Percentiles rank a stretch among this genome's conserved stretches.
Conservation (phyloP, 92 coral and sea anemone species). For the Micromussa lordhowensis region DNA sequence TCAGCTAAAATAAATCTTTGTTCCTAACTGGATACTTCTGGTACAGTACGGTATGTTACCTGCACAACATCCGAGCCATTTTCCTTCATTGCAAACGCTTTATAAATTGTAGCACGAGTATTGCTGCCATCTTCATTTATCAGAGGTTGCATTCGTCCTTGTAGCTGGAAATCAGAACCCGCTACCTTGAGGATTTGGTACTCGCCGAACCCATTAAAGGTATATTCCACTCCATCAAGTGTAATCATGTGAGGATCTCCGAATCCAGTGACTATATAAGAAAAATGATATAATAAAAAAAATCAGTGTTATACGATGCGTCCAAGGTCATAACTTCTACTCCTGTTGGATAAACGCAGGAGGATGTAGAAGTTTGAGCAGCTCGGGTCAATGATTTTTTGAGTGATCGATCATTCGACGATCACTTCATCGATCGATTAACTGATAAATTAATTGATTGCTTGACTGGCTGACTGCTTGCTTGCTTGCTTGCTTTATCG, state of each 20-base stretch:
- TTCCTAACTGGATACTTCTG: not conserved
- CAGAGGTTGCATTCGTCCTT: conserved; percentile 88
- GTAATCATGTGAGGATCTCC: conserved; percentile 96
- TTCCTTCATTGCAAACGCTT: conserved; percentile 75
- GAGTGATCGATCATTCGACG: no score
- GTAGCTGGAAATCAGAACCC: conserved; percentile 64
- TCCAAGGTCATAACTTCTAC: no score
- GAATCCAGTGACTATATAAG: conserved; percentile 70
- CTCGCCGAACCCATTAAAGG: conserved; percentile 89
- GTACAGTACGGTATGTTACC: conserved; percentile 30
- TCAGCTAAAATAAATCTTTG: not conserved
- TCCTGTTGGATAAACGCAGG: no score
- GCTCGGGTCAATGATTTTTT: no score
- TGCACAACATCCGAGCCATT: conserved; percentile 71
- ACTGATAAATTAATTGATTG: no score
- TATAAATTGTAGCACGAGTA: conserved; percentile 69
- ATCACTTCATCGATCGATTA: no score
- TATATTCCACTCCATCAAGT: conserved; percentile 83
- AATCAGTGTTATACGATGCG: not conserved
- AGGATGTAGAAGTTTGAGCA: no score
- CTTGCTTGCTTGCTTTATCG: no score
- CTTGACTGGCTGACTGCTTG: no score
- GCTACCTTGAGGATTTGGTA: conserved; percentile 61
- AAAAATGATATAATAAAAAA: not conserved
- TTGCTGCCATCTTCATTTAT: conserved; percentile 8